Conservation (phyloP, 2,113 vertebrate genomes). For the Odobenus rosmarus region DNA sequence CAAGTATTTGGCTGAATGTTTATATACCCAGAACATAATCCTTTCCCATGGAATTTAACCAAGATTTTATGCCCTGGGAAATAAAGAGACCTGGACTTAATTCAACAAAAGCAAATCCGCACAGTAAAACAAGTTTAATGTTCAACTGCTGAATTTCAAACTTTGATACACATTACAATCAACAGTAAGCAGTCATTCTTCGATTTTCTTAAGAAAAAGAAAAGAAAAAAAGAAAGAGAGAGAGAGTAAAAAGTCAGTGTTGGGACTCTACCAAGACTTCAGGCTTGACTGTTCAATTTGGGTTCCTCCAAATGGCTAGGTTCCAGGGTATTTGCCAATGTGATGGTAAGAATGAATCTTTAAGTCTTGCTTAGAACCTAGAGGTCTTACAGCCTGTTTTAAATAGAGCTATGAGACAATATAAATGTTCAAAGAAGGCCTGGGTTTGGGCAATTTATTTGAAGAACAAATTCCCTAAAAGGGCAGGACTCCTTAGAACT, state of each 20-base stretch:
- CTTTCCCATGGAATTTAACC: constrained; percentile 88
- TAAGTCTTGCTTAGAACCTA: constrained; percentile 1
- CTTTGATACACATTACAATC: constrained; percentile 63
- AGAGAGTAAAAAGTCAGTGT: constrained; percentile 24
- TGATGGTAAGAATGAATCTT: constrained; percentile 53
- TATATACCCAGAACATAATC: constrained; percentile 77
- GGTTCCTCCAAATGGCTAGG: constrained; percentile 42
- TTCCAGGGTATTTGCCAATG: constrained; percentile 39
- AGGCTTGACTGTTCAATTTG: constrained; percentile 29
- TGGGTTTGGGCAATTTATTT: constrained; percentile 39
- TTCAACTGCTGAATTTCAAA: constrained; percentile 71
- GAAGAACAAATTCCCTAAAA: constrained; percentile 18
- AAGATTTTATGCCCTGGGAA: constrained; percentile 84
- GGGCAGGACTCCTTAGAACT: background rate
- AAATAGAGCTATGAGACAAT: constrained; percentile 46
- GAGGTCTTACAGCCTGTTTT: constrained; percentile 25
- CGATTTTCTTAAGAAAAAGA: constrained; percentile 31
- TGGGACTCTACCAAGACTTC: background rate
- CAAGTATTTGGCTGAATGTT: constrained; percentile 78
- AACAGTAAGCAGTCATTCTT: constrained; percentile 51
- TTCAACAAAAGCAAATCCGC: constrained; percentile 86
- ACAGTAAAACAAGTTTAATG: constrained; percentile 76
- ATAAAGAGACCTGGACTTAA: constrained; percentile 81
- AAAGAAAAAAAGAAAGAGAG: background rate
- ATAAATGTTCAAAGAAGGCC: constrained; percentile 24